phyloP scores from a whole-genome alignment of 2,888 invertebrate species.

The Mesorhabditis spiculigera region DNA sequence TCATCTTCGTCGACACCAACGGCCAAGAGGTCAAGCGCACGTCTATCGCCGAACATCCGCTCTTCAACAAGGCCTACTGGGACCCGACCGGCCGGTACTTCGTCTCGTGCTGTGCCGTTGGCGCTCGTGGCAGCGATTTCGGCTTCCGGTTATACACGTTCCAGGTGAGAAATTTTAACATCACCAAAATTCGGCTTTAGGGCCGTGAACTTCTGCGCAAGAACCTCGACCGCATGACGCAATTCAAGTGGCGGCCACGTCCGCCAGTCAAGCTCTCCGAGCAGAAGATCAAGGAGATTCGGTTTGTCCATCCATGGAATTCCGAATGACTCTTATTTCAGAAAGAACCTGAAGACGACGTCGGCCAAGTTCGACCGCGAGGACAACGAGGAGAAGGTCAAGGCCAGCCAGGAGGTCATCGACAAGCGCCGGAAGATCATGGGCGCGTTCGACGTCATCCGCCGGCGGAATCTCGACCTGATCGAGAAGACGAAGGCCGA shows the following conservation, averaged over 20 bases:
- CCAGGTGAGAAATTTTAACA: conserved; percentile 66
- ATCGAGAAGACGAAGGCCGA: conserved; percentile 22
- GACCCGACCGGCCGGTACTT: conserved; percentile 98
- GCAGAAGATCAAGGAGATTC: conserved; percentile 72
- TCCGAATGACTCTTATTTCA: conserved; percentile 63
- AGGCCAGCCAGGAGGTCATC: conserved; percentile 52
- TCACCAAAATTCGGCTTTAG: conserved; percentile 11
- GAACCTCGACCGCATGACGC: conserved; percentile 86
- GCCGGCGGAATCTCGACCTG: conserved; percentile 29
- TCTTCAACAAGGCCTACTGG: conserved; percentile 76
- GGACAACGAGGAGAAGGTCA: conserved; percentile 65
- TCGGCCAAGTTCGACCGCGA: conserved; percentile 91
- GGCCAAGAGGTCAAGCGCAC: conserved; percentile 43
- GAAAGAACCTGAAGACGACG: conserved; percentile 95
- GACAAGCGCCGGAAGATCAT: conserved; percentile 45
- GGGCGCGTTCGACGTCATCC: conserved; percentile 42
- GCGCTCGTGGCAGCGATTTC: conserved; percentile 71
- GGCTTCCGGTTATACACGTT: conserved; percentile 98
- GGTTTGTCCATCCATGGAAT: too few species aligned
- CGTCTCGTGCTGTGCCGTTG: conserved; percentile 86
- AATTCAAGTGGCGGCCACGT: conserved; percentile 91
- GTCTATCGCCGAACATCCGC: conserved; percentile 42
- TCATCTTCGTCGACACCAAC: conserved; percentile 54
- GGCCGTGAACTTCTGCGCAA: conserved; percentile 72
- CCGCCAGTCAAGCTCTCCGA: conserved; percentile 79